Conservation (phyloP, 2,113 vertebrate genomes). For the Pangasianodon hypophthalmus region DNA sequence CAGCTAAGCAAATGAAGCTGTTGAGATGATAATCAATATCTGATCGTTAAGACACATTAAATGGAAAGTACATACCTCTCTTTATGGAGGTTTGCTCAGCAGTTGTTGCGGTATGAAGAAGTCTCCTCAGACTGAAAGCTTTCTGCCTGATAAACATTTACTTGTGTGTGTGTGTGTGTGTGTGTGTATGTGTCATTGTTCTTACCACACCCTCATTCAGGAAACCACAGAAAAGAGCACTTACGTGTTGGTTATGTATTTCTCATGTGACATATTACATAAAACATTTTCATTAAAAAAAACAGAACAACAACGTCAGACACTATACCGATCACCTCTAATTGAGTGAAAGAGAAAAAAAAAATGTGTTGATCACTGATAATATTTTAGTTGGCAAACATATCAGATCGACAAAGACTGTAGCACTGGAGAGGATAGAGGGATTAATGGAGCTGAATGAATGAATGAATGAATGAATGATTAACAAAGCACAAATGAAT, state of each 20-base stretch:
- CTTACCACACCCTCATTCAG: conserved; percentile 10
- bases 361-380: not conserved
- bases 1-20: not conserved
- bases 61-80: not conserved
- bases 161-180: not conserved
- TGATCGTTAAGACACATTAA: not conserved
- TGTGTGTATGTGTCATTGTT: not conserved
- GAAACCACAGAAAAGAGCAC: not conserved
- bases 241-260: too few species aligned
- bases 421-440: not conserved
- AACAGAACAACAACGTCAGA: not conserved
- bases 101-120: not conserved
- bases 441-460: not conserved
- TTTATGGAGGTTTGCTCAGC: not conserved
- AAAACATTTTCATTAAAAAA: not conserved
- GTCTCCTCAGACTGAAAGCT: not conserved
- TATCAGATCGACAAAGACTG: not conserved
- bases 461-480: not conserved
- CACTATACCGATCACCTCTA: too few species aligned
- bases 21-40: not conserved
- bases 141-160: not conserved
- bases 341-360: too few species aligned
- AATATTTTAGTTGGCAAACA: not conserved
- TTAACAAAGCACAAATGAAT: not conserved
- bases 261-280: not conserved